phyloP scores from a whole-genome alignment of 1,140 invertebrate species.

The Drosophila pseudoobscura region DNA sequence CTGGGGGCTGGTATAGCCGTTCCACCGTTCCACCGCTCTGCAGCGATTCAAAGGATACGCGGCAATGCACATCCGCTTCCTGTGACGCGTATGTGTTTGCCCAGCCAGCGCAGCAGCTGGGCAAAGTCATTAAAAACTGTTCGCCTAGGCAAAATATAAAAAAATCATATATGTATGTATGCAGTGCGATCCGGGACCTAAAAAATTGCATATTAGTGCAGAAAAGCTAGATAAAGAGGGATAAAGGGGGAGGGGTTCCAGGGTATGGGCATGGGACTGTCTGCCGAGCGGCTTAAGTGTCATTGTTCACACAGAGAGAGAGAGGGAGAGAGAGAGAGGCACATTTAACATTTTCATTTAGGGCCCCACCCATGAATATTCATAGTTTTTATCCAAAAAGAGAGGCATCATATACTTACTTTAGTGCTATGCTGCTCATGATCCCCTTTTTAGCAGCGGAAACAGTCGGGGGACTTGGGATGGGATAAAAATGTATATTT shows the following conservation, averaged over 20 bases:
- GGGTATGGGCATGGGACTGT: constrained; percentile 30
- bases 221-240: constrained; percentile 63
- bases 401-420: constrained; percentile 25
- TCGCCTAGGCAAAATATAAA: constrained; percentile 71
- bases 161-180: constrained; percentile 20
- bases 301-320: constrained; percentile 65
- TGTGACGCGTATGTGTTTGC: constrained; percentile 74
- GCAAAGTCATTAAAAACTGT: constrained; percentile 81
- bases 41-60: constrained; percentile 62
- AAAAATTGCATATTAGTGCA: constrained; percentile 80
- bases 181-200: constrained; percentile 33
- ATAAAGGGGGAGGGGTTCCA: not conserved
- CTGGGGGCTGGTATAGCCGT: no score
- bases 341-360: constrained; percentile 73
- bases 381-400: constrained; percentile 33
- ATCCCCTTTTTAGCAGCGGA: not conserved
- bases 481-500: no score
- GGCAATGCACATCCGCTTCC: constrained; percentile 59
- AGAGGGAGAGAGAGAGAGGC: constrained; percentile 58
- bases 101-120: constrained; percentile 61
- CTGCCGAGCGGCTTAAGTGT: constrained; percentile 77
- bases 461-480: no score
- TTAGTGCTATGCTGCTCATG: not conserved
- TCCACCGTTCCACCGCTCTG: not conserved
- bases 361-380: constrained; percentile 46